These are phyloP conservation scores for Matsumyia berberina DNA, from an alignment of 2,888 invertebrate species.

Conservation along the genomic window DNA sequence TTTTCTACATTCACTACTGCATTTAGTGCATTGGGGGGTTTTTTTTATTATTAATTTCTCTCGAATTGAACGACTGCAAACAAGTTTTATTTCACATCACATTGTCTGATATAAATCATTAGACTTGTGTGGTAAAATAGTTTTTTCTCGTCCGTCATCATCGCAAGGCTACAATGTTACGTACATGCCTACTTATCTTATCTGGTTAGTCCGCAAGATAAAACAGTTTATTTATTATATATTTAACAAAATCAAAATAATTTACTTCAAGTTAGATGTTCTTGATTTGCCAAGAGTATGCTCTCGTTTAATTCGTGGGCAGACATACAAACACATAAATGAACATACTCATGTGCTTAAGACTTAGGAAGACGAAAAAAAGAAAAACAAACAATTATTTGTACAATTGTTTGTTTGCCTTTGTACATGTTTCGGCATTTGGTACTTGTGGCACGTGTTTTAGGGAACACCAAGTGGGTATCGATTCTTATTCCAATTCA, in stretches of 20 bases:
- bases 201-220: slow-evolving; percentile 3
- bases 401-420: not conserved
- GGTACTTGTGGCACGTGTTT: not conserved
- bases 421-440: not conserved
- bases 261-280: not conserved
- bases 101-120: not conserved
- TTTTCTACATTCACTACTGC: no score
- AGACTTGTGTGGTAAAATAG: not conserved
- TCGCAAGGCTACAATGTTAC: no score
- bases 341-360: no score
- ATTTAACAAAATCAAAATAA: not conserved
- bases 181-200: slow-evolving; percentile 8
- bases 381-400: not conserved
- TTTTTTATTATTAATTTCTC: no score
- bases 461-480: no score
- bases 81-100: not conserved
- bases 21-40: no score
- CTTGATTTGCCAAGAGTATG: not conserved
- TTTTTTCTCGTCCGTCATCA: not conserved
- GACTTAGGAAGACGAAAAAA: not conserved
- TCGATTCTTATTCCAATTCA: no score
- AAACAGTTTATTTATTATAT: not conserved
- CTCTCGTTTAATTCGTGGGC: not conserved
- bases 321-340: no score
- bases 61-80: not conserved